These are phyloP conservation scores for Phalacrocorax pelagicus DNA, from an alignment of 2,113 vertebrate species.

Conservation along the genomic window DNA sequence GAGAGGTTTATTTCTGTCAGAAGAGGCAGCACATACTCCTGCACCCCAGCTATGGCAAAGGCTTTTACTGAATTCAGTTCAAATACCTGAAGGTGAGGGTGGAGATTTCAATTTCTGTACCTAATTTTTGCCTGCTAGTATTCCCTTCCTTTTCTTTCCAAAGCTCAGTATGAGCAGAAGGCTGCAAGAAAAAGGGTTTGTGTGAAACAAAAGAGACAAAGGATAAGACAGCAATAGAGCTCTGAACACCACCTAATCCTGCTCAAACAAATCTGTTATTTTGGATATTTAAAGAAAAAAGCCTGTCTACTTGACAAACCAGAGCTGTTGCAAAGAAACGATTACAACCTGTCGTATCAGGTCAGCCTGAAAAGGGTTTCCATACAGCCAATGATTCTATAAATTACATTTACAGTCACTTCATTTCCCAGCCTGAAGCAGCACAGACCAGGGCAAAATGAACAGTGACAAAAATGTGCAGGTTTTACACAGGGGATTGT, in stretches of 20 bases:
- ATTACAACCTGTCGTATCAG: constrained; percentile 24
- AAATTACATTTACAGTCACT: constrained; percentile 55
- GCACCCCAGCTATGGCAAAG: background rate
- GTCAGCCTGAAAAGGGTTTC: constrained; percentile 33
- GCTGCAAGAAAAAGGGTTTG: background rate
- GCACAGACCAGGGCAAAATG: constrained; percentile 13
- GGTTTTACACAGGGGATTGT: constrained; percentile 39
- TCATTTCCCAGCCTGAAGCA: constrained; percentile 44
- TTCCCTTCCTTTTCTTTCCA: background rate
- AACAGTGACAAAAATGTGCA: constrained; percentile 50
- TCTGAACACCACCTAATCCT: constrained; percentile 17
- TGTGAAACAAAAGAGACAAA: constrained; percentile 38
- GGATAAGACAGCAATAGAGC: background rate
- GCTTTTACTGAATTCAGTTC: background rate
- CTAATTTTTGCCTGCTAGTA: background rate
- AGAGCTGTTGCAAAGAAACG: background rate
- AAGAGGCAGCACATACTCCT: background rate
- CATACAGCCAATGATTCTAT: constrained; percentile 25
- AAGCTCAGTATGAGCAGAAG: background rate
- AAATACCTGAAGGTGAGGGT: background rate
- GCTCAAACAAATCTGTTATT: constrained; percentile 57
- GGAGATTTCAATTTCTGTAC: background rate
- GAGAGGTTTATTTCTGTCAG: background rate
- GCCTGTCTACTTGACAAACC: constrained; percentile 27
- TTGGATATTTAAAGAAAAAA: constrained; percentile 50